Evolutionary conservation across 2,888 invertebrate genomes (phyloP).

Genomic region (Glomeris marginata): DNA sequence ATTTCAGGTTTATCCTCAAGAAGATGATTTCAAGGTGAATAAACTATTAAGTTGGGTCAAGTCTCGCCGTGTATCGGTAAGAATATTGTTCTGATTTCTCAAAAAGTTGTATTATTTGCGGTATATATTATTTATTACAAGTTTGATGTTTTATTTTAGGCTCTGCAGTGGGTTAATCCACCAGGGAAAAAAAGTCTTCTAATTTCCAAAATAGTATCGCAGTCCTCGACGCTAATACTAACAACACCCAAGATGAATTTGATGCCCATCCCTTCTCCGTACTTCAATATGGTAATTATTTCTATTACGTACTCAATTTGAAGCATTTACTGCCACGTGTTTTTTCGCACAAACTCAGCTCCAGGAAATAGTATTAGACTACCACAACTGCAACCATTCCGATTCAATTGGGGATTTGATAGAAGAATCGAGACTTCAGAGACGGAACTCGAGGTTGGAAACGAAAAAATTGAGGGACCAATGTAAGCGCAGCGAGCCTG

Average conservation of each 20-base stretch:
- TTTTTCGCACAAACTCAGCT: too few relatives aligned
- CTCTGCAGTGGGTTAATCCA: slow-evolving; percentile 6
- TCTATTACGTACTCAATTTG: too few relatives aligned
- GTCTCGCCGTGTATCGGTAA: too few relatives aligned
- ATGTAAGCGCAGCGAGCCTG: slow-evolving; percentile 6
- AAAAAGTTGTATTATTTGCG: slow-evolving; percentile 19
- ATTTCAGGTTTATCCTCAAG: slow-evolving; percentile 15
- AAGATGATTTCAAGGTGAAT: too few relatives aligned
- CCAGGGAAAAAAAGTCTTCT: slow-evolving; percentile 45
- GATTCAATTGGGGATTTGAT: slow-evolving; percentile 25
- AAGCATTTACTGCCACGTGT: not conserved
- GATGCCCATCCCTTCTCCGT: too few relatives aligned
- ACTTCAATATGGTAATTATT: too few relatives aligned
- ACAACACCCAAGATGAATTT: too few relatives aligned
- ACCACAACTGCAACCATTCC: slow-evolving; percentile 49
- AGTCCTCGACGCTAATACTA: too few relatives aligned
- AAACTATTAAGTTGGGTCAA: too few relatives aligned
- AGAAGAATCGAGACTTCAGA: slow-evolving; percentile 16
- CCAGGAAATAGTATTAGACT: slow-evolving; percentile 54
- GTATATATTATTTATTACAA: slow-evolving; percentile 34
- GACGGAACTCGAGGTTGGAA: slow-evolving; percentile 17
- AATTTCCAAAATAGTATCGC: slow-evolving; percentile 44
- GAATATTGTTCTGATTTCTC: too few relatives aligned
- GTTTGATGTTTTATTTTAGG: slow-evolving; percentile 34
- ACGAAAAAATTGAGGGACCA: slow-evolving; percentile 17